Evolutionary conservation across 92 coral and sea anemone species (phyloP).

Genomic region (Epizoanthus scotinus): DNA sequence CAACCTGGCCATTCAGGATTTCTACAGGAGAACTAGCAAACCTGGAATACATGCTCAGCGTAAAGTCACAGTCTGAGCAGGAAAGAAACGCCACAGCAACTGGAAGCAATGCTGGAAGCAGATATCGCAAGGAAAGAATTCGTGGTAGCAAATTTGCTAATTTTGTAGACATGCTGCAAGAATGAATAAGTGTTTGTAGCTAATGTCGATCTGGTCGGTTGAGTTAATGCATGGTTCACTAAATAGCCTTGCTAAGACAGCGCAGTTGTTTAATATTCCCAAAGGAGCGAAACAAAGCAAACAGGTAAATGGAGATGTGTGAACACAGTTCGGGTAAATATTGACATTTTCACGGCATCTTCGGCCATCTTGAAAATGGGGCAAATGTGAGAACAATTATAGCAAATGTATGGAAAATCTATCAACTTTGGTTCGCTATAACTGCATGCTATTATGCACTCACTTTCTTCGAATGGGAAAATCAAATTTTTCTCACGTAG

Average conservation of each 20-base stretch:
- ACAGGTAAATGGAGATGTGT: background rate
- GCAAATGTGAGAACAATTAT: too few species aligned
- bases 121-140: background rate
- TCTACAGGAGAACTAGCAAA: conserved; percentile 75
- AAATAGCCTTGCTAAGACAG: background rate
- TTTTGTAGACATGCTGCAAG: conserved; percentile 24
- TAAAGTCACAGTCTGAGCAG: conserved; percentile 70
- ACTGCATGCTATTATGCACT: too few species aligned
- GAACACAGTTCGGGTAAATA: background rate
- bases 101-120: background rate
- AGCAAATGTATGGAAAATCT: too few species aligned
- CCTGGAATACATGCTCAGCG: conserved; percentile 71
- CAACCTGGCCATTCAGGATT: conserved; percentile 76
- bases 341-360: too few species aligned
- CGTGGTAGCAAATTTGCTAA: background rate
- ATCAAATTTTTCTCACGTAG: too few species aligned
- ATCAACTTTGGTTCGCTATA: too few species aligned
- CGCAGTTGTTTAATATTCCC: background rate
- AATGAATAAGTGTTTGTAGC: background rate
- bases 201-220: background rate
- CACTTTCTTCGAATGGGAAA: too few species aligned
- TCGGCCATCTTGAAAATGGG: too few species aligned
- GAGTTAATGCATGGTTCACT: conserved; percentile 5
- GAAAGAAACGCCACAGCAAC: background rate
- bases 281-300: background rate